Percentiles rank a stretch among this genome's conserved stretches.
Conservation (phyloP, 2,797 vertebrate genomes). For the Cynodonichthys magdalenae region DNA sequence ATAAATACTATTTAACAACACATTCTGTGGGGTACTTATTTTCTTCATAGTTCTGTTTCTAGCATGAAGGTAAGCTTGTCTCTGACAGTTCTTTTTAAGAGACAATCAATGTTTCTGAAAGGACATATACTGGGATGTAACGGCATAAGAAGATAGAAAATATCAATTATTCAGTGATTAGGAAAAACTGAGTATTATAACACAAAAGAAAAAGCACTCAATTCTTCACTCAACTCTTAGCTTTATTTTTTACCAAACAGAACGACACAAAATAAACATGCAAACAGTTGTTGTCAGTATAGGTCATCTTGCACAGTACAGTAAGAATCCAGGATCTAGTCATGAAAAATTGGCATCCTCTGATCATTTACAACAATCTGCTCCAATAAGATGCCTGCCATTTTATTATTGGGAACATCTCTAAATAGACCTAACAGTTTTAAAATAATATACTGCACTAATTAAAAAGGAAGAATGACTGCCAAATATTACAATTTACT, state of each 20-base stretch:
- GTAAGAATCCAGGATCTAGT: slow-evolving; percentile 53
- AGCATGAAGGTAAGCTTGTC: no score
- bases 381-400: slow-evolving; percentile 66
- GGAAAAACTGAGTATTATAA: no score
- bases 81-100: not conserved
- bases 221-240: no score
- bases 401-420: slow-evolving; percentile 68
- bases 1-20: no score
- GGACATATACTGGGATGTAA: not conserved
- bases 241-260: not conserved
- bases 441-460: slow-evolving; percentile 45
- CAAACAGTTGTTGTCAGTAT: no score
- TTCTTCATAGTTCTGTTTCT: no score
- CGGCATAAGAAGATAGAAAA: no score
- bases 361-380: slow-evolving; percentile 66
- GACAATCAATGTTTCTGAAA: not conserved
- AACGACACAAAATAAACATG: not conserved
- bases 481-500: no score
- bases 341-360: slow-evolving; percentile 62
- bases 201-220: no score
- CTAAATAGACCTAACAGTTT: slow-evolving; percentile 53
- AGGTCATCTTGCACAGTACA: slow-evolving; percentile 33
- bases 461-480: slow-evolving; percentile 15
- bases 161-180: no score
- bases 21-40: no score